phyloP scores from a whole-genome alignment of 2,797 vertebrate species.

The Gallirallus australis region DNA sequence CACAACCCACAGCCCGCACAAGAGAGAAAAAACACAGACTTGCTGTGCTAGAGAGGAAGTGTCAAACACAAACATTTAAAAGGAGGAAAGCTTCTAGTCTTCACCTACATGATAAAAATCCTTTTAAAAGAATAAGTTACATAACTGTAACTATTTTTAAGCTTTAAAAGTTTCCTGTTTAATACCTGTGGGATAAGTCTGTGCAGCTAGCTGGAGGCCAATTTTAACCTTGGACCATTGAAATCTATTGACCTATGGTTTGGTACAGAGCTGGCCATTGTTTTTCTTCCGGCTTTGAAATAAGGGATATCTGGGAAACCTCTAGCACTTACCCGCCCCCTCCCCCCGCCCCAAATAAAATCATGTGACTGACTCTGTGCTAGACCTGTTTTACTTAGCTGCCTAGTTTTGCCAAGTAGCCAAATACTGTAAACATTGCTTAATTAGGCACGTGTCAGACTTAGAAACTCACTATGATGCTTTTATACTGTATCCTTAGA shows the following conservation, averaged over 20 bases:
- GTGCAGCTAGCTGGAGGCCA: conserved; percentile 28
- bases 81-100: conserved; percentile 16
- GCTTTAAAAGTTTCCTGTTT: conserved; percentile 48
- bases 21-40: conserved; percentile 30
- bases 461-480: not conserved
- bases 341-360: accelerated
- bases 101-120: conserved; percentile 12
- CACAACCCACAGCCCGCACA: not conserved
- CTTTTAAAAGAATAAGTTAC: conserved; percentile 10
- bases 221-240: conserved; percentile 42
- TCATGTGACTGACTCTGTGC: not conserved
- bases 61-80: conserved; percentile 24
- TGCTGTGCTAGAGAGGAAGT: conserved; percentile 7
- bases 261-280: conserved; percentile 52
- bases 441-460: not conserved
- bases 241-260: conserved; percentile 57
- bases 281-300: conserved; percentile 40
- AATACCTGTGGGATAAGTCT: conserved; percentile 48
- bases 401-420: not conserved
- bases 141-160: conserved; percentile 38
- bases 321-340: not conserved
- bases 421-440: not conserved
- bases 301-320: conserved; percentile 40
- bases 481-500: not conserved
- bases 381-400: not conserved